A percentile compares a stretch with the other conserved stretches of the same genome.
Evolutionary conservation across 1,140 invertebrate species (phyloP).

Genomic region (Metopolophium dirhodum): DNA sequence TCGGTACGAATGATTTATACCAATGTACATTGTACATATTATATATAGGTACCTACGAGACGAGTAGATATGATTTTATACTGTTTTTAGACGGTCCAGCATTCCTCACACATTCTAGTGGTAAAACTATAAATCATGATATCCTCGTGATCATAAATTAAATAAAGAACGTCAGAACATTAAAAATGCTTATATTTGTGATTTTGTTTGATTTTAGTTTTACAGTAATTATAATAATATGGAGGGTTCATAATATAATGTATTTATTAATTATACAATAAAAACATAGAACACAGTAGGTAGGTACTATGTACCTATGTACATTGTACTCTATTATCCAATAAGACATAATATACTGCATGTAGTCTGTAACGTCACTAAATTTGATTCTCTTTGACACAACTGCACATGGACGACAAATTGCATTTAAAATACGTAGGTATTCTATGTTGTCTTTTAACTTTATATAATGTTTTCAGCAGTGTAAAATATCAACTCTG

Average conservation of each 20-base stretch:
- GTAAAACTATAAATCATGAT: slow-evolving; percentile 48
- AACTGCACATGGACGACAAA: not conserved
- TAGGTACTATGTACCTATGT: not conserved
- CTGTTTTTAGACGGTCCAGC: not conserved
- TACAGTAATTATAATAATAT: not conserved
- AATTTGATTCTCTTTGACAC: not conserved
- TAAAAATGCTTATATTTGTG: not conserved
- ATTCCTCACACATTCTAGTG: slow-evolving; percentile 23
- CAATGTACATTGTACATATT: not conserved
- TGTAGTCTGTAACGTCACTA: not conserved
- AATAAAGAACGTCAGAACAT: not conserved
- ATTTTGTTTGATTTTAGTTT: not conserved
- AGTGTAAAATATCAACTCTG: not conserved
- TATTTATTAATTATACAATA: not conserved
- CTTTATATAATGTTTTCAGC: not conserved
- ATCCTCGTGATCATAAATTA: slow-evolving; percentile 18
- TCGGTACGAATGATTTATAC: slow-evolving; percentile 26
- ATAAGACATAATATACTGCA: not conserved
- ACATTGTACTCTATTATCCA: not conserved
- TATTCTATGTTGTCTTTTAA: not conserved
- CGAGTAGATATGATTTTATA: no score
- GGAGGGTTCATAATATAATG: not conserved
- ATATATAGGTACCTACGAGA: not conserved
- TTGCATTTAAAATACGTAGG: not conserved
- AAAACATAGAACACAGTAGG: not conserved